Base-by-base conservation (phyloP, 2,797 vertebrate genomes). In the Stomatorhinus walkeri region DNA sequence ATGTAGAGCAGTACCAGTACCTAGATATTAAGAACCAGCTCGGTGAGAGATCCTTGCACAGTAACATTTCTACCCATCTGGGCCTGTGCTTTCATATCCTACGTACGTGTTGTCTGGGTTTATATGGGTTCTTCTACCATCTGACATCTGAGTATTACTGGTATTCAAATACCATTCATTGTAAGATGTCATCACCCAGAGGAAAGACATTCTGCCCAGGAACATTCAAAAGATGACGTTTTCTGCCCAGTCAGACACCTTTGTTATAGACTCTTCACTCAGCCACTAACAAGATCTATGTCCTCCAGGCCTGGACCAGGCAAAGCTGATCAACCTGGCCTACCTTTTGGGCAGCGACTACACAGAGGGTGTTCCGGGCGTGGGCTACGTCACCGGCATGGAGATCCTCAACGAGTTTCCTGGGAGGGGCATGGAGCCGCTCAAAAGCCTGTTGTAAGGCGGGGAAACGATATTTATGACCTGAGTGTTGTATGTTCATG, bases 321-420 rank as follows among this genome's bases (percentile, higher is more conserved):
- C 88, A 90, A 99, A 98, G 92, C 92, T 99, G 89, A 98, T 99
- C 87, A 99, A 99, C 93, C 94, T 99, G 93, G 98, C 98, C 0
- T 99, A 99, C 93, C 96, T 99, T 87, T 96, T 99, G 87, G 98
- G 98, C 88, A 99, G 98, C 84, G 98, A 99, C 94, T 99, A 99
- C 93, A 98, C 98, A 0, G 98, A 99, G 87, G 98, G 98, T 0
- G 93, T 99, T 85, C 96, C 97, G 0, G 97, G 97, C 3, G 97
- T 99, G 3, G 98, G 98, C 40, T 97, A 94, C 59, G 97, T 99
- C 87, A 98, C 97, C 0, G 98, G 98, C 0, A 98, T 99, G 98
- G 98, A 99, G 93, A 97, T 99, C 91, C 96, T 99, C 89, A 99
- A 99, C 83, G 98, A 99, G 94, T 99, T 99, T 91, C 96, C 97